Base-by-base conservation (phyloP, 2,888 invertebrate genomes). In the Aleiodes alternator region DNA sequence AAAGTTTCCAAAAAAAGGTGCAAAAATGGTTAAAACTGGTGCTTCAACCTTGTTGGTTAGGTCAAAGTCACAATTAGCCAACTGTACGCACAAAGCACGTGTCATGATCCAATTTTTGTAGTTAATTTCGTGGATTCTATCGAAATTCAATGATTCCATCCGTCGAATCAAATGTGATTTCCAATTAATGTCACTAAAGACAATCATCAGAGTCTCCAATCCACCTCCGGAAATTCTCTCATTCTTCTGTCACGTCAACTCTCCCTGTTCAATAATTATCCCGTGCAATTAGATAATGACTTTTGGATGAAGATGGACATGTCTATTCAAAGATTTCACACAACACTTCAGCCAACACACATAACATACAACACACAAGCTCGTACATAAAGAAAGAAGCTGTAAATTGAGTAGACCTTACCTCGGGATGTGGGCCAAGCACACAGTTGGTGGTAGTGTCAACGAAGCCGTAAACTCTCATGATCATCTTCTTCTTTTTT, bases 381-480 rank as follows among this genome's bases (percentile, higher is more conserved):
- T 38, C 8, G 38, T 38, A 59, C 43, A 72, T n/a, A n/a, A 61
- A 38, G 61, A 2, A 48, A 43, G 50, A n/a, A 9, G 50, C 43
- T 31, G 34, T 64, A 57, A 68, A 66, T 55, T 31, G 48, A n/a
- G 43, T 9, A 43, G 43, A 11, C 11, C 43, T 43, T 23, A 48
- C 43, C 9, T 9, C 57, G 76, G 78, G 78, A 80, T 78, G 73
- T 75, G 78, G 79, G 81, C 79, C 78, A 80, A 80, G 68, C 70
- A 43, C 69, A 72, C 76, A 72, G 72, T 75, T 73, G 73, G 57
- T 69, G 69, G 61, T 72, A 69, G 77, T 80, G 80, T 81, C 80
- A 81, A 75, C 81, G 75, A 64, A 78, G 79, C 77, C 76, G 78
- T 81, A 79, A 81, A 81, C 76, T 78, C 77, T 71, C 73, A 72